Evolutionary conservation across 2,888 invertebrate species (phyloP), one percentile per base, ranked within the genome.

Genomic region (Diarsia mendica): DNA sequence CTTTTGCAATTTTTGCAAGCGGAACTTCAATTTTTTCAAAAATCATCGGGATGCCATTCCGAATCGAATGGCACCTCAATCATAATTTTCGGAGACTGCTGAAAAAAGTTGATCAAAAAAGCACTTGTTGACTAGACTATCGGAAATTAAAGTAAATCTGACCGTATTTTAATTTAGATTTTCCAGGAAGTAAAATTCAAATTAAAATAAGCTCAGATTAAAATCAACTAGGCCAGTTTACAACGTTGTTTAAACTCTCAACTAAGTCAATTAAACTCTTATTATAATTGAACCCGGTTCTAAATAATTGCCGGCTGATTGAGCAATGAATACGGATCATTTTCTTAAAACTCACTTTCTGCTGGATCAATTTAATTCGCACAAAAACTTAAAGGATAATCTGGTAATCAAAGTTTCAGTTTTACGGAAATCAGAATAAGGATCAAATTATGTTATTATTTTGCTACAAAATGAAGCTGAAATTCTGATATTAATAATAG

Each of bases 321-420:
- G 74, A 49, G 49, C 80, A 55, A 46, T 82, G 64, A 83, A 83
- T 51, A 81, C 67, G 39, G 55, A 74, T 65, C 13, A 79, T 83
- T 83, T 79, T 61, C 49, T 67, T 61, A 13, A 48, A 63, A 15
- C 48, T 60, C 13, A 6, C 33, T 71, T 58, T 74, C 67, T 51
- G 13, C 46, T 15, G 53, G 20, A 60, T 67, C 53, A 33, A 66
- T 74, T 74, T 65, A 53, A 33, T 23, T 64, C 13, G 33, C 33
- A 44, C 20, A n/a, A 1, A 61, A 77, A 46, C 6, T 46, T 23
- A 60, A 33, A 61, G 58, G 9, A 28, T 39, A 39, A 28, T n/a
- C 48, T 11, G 6, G 44, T 71, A 65, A 77, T 77, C 48, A 60
- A 71, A 60, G 63, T 71, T 64, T 77, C 55, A 58, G 53, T 63